Conservation (phyloP, 2,113 vertebrate species). For the Elephantulus edwardii region DNA sequence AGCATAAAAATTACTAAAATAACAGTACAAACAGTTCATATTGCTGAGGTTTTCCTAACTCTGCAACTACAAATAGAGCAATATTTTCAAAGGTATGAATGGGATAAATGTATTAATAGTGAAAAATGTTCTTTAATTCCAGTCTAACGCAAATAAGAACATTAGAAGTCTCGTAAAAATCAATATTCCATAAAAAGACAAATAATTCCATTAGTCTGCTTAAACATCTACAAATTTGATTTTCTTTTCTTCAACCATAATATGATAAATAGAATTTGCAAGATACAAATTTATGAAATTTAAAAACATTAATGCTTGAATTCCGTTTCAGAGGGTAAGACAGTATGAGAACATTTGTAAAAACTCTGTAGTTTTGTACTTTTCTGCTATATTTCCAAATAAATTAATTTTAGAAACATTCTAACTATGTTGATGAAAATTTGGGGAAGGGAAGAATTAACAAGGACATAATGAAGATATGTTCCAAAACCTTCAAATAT, state of each 20-base stretch:
- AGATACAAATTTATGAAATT: conserved; percentile 4
- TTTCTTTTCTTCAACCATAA: conserved; percentile 32
- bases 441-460: not conserved
- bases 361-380: conserved; percentile 13
- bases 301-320: conserved; percentile 36
- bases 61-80: conserved; percentile 66
- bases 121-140: conserved; percentile 75
- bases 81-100: conserved; percentile 71
- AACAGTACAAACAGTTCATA: conserved; percentile 60
- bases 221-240: conserved; percentile 34
- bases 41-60: conserved; percentile 66
- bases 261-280: not conserved
- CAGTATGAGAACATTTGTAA: conserved; percentile 9
- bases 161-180: conserved; percentile 66
- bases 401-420: conserved; percentile 45
- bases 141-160: conserved; percentile 69
- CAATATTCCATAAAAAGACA: conserved; percentile 67
- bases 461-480: not conserved
- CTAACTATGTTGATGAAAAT: conserved; percentile 34
- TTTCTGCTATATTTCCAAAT: conserved; percentile 3
- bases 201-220: conserved; percentile 30
- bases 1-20: conserved; percentile 76
- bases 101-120: conserved; percentile 73
- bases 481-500: conserved; percentile 18
- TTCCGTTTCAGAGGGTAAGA: conserved; percentile 47